Base-by-base conservation (phyloP, 2,888 invertebrate genomes). In the Agrotis segetum region DNA sequence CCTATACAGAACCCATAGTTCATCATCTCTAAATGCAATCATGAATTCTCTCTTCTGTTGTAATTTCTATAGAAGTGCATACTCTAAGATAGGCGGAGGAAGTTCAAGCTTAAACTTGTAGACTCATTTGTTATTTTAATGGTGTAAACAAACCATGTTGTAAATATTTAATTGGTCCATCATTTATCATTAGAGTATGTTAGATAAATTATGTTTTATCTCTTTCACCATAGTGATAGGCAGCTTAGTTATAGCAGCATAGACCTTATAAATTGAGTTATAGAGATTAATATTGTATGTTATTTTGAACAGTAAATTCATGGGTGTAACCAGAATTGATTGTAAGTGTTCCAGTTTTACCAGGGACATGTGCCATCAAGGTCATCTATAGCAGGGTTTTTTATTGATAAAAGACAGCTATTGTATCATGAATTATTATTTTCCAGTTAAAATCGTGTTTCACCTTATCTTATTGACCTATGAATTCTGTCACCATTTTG, bases 21-120 rank as follows among this genome's bases (percentile, higher is more conserved):
- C 96, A 64, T 92, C 97, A 49, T 96, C 97, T 16, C 92, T 97
- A 3, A 95, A 97, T 80, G 97, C 96, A 64, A 90, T 97, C 40
- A 95, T 97, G 91, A 97, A 97, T 88, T 96, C 97, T 40, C 94
- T 97, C 76, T 97, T 97, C 85, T 97, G 97, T 89, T 97, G 97
- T 84, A 95, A 93, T 85, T 90, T 94, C 58, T 95, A 95, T 66
- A 89, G 95, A 88, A 94, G 92, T 77, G 94, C 96, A 19, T 96
- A 96, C 85, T 93, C 95, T 2, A 96, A 96, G 88, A 95, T 96
- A 65, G 94, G 95, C 5, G 92, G 94, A 7, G 92, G 92, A 19
- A 89, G 88, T 69, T 93, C 94, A 5, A 91, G 75, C 49, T 85
- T 88, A 53, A 91, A 91, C 80, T 82, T 92, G 75, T 87, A 84